Base-by-base conservation (phyloP, 2,888 invertebrate species). In the Hemithea aestivaria region DNA sequence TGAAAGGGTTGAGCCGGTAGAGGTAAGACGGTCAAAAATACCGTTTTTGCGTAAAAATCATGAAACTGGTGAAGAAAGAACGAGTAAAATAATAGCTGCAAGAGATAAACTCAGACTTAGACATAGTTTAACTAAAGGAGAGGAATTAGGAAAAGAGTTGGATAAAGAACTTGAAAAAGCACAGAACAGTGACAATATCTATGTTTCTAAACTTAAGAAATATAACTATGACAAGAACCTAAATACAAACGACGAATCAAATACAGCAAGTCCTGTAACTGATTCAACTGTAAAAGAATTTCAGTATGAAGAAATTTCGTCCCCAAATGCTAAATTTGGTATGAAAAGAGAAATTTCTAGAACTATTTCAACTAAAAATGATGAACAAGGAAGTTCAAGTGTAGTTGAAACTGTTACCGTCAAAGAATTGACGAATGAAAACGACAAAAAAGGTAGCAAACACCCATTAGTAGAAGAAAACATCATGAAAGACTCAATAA, bases 31-130 rank as follows among this genome's bases (percentile, higher is more conserved):
- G 27, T 73, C 75, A 2, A 82, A 62, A 62, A 79, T 82, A 55
- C 83, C 83, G 0, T 56, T 70, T 20, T 45, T 73, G 51, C 65
- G 73, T 2, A 71, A 56, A 38, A 81, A 70, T 38, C 66, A 75
- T 1, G 39, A 44, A 8, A 28, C 37, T 28, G 35, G 43, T 20
- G 25, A 31, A 3, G 47, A 48, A 16, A 47, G 48, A 6, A 54
- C 47, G 32, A 51, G 47, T 7, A 58, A 53, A 38, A 48, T 50
- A n/a, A 48, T 51, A 7, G 43, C 35, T 10, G 51, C 48, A 7
- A 48, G 46, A 34, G 45, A 52, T 2, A 55, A 48, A 37, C 30
- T 40, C 11, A 52, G 50, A n/a, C 25, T 44, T 1, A 51, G 38
- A 21, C 38, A 48, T 9, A 45, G 50, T 29, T 38, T 44, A 3